Evolutionary conservation across 2,797 vertebrate genomes (phyloP).

Genomic region (Mionectes olivaceus): DNA sequence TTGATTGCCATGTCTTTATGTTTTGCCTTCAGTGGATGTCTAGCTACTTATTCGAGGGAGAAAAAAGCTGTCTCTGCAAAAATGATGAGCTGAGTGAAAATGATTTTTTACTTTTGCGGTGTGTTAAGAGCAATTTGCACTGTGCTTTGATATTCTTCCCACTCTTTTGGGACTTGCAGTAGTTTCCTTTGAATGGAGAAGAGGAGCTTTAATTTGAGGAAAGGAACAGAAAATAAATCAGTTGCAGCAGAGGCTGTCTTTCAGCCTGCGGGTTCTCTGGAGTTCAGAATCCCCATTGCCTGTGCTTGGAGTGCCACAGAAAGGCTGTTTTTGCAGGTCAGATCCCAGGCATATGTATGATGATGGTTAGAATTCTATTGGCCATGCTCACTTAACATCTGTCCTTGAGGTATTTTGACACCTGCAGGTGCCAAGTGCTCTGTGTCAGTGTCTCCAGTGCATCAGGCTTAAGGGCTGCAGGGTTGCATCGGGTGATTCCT

Average conservation of each 20-base stretch:
- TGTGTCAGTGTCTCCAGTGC: neutral
- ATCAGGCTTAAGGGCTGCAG: neutral
- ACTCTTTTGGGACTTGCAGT: neutral
- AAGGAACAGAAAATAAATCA: neutral
- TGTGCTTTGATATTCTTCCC: neutral
- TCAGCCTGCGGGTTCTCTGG: neutral
- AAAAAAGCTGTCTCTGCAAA: conserved; percentile 23
- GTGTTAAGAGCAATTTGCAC: neutral
- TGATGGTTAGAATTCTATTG: rapidly evolving
- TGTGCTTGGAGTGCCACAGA: neutral
- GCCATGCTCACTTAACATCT: neutral
- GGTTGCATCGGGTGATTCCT: neutral
- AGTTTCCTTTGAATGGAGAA: neutral
- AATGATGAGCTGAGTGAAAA: conserved; percentile 27
- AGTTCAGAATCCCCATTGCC: neutral
- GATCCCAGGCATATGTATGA: neutral
- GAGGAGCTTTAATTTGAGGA: neutral
- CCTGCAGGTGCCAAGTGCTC: neutral
- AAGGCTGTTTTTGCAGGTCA: neutral
- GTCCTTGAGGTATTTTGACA: neutral
- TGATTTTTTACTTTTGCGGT: neutral
- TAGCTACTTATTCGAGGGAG: neutral
- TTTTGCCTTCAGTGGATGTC: conserved; percentile 18
- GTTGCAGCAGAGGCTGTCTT: neutral
- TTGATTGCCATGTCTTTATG: conserved; percentile 24